phyloP scores from a whole-genome alignment of 1,140 invertebrate species.

The Diabrotica undecimpunctata region DNA sequence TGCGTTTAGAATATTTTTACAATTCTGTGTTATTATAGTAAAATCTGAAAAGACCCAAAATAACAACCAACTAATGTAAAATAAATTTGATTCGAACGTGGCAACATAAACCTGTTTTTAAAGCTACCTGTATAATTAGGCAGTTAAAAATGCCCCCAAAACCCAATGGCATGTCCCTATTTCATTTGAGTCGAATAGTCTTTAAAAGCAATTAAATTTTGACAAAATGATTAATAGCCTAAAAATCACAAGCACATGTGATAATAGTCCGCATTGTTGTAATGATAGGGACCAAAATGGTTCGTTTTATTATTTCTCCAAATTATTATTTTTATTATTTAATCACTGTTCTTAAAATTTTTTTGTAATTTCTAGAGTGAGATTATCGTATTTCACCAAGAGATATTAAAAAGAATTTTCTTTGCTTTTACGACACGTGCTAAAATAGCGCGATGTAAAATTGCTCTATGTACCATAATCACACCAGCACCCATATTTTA shows the following conservation, averaged over 20 bases:
- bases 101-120: conserved; percentile 20
- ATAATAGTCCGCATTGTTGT: conserved; percentile 30
- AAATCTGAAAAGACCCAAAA: conserved; percentile 11
- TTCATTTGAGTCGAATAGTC: conserved; percentile 30
- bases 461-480: no score
- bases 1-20: conserved; percentile 18
- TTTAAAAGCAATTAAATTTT: conserved; percentile 34
- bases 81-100: conserved; percentile 24
- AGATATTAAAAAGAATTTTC: not conserved
- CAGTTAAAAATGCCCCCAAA: conserved; percentile 25
- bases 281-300: conserved; percentile 30
- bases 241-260: conserved; percentile 31
- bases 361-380: conserved; percentile 4
- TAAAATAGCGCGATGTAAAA: not conserved
- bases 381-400: conserved; percentile 2
- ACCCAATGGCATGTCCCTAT: conserved; percentile 20
- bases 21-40: conserved; percentile 22
- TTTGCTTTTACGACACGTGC: conserved; percentile 6
- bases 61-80: conserved; percentile 21
- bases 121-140: conserved; percentile 30
- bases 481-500: no score
- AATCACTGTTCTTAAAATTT: conserved; percentile 18
- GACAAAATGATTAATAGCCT: conserved; percentile 35
- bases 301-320: conserved; percentile 19
- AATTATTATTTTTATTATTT: conserved; percentile 20